phyloP scores from a whole-genome alignment of 2,888 invertebrate genomes.

The Steinernema scapterisci region DNA sequence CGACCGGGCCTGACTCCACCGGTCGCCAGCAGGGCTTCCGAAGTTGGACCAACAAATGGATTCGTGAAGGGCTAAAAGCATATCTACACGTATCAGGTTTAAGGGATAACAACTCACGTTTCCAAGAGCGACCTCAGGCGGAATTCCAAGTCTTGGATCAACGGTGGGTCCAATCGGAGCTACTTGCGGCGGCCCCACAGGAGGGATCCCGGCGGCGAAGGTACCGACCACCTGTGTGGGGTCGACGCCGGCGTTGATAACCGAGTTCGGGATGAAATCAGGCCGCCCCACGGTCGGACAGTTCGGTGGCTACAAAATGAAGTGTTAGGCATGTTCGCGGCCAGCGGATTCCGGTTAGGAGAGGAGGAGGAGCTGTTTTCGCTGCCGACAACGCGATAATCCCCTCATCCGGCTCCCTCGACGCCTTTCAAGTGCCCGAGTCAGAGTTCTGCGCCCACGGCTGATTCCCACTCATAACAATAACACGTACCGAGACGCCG shows the following conservation, averaged over 20 bases:
- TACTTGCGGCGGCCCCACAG: neutral
- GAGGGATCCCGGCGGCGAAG: constrained; percentile 16
- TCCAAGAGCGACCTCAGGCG: neutral
- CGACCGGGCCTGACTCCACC: neutral
- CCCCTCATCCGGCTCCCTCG: neutral
- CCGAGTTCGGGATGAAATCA: constrained; percentile 43
- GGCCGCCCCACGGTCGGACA: constrained; percentile 42
- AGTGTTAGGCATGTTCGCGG: neutral
- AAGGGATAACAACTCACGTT: neutral
- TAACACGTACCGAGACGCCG: constrained; percentile 52
- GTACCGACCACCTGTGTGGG: constrained; percentile 37
- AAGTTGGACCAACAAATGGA: neutral
- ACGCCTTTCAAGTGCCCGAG: neutral
- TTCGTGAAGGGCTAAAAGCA: constrained; percentile 20
- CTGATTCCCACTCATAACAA: no score
- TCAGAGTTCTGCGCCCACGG: no score
- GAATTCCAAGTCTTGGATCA: neutral
- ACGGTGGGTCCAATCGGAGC: neutral
- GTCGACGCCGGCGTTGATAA: constrained; percentile 35
- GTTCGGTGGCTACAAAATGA: constrained; percentile 50
- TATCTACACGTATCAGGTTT: neutral
- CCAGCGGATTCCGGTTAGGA: constrained; percentile 16
- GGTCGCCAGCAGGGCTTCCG: neutral
- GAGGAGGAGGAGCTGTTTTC: neutral
- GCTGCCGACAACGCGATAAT: neutral